A percentile compares a stretch with the other conserved stretches of the same genome.
Evolutionary conservation across 2,797 vertebrate species (phyloP).

Genomic region (Pelobates cultripes): DNA sequence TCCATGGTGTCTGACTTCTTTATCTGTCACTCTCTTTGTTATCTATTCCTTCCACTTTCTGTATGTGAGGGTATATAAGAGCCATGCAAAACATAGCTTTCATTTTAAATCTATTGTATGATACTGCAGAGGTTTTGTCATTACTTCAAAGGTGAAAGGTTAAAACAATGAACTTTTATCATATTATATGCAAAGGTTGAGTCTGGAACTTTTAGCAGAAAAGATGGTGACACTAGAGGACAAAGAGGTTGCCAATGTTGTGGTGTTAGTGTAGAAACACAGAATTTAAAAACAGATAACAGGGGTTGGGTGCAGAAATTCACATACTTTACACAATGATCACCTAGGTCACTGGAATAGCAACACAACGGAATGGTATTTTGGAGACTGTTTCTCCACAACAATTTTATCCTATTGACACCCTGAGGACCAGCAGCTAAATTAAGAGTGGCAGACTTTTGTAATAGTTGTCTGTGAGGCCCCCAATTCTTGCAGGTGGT

Average conservation of each 20-base stretch:
- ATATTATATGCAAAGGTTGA: slow-evolving; percentile 27
- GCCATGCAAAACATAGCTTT: slow-evolving; percentile 28
- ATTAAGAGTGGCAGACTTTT: no score
- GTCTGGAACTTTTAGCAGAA: not conserved
- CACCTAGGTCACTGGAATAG: no score
- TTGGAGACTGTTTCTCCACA: no score
- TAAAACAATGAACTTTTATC: slow-evolving; percentile 40
- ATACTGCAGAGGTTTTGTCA: slow-evolving; percentile 28
- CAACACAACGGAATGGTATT: no score
- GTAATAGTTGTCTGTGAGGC: no score
- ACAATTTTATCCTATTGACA: no score
- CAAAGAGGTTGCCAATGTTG: slow-evolving; percentile 1
- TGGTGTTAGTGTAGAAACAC: not conserved
- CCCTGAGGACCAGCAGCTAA: no score
- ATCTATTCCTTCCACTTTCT: slow-evolving; percentile 22
- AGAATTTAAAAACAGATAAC: not conserved
- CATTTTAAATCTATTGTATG: slow-evolving; percentile 5
- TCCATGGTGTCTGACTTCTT: slow-evolving; percentile 35
- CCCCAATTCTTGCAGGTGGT: no score
- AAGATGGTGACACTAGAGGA: slow-evolving; percentile 14
- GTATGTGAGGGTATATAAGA: slow-evolving; percentile 22
- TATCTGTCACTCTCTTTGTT: slow-evolving; percentile 39
- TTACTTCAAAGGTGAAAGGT: slow-evolving; percentile 38
- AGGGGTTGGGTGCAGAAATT: not conserved
- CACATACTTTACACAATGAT: no score